Evolutionary conservation across 92 coral and sea anemone genomes (phyloP), one percentile per base, ranked within the genome.

Genomic region (Anthopleura xanthogrammica): DNA sequence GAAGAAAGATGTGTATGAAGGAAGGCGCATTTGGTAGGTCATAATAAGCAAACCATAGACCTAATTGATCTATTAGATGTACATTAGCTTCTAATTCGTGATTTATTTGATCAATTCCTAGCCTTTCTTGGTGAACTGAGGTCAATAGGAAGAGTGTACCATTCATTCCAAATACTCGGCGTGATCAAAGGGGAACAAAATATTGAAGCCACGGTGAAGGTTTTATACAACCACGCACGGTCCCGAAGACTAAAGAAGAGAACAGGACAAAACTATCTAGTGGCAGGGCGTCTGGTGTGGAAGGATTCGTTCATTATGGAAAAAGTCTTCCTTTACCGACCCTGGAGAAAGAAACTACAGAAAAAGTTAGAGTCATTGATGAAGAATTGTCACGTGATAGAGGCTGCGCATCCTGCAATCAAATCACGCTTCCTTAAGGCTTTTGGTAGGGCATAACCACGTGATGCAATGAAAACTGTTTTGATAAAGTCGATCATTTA

Each of bases 221-320:
- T 81, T 24, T n/a, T 41, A 12, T 12, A 19, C 56, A 66, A 80
- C 43, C 60, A 80, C 6, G 40, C 39, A 46, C 50, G 9, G 39
- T 55, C 40, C 22, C 84, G 68, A 48, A 68, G 48, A 71, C 40
- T 29, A 16, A 50, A 16, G 12, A 55, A 41, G 40, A 68, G 52
- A 46, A 56, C 55, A 36, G 80, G 86, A 29, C 75, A 83, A 50
- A 48, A 54, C 29, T 83, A 83, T 76, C 22, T 83, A 48, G 54
- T 83, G 57, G 42, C 43, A 58, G 86, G 72, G 58, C 46, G 72
- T 19, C 17, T 73, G 12, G 78, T 17, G 7, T 36, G 41, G 41
- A 82, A 43, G 29, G 52, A 60, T 20, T 54, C 79, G 11, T 19
- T 40, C 19, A 41, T 58, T 7, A 41, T 83, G 19, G 60, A 57